Evolutionary conservation across 1,140 invertebrate species (phyloP), one percentile per base, ranked within the genome.

Genomic region (Tigriopus japonicus): DNA sequence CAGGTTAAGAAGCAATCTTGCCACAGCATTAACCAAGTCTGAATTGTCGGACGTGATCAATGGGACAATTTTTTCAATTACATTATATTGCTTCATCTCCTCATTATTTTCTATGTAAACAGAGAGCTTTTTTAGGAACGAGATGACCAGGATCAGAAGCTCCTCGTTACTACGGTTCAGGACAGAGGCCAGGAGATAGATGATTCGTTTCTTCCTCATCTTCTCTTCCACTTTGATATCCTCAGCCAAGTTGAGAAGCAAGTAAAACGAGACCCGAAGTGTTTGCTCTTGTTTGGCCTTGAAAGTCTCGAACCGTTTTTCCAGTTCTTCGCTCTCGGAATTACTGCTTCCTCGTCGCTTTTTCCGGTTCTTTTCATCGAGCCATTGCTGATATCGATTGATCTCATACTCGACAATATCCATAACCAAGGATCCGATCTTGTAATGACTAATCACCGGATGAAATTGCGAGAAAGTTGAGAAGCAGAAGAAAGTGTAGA

Each of bases 381-480:
- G 84, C 89, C 92, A 96, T 62, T 92, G 82, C 66, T 93, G 87
- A 71, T 91, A 91, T 56, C 92, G 80, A 67, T 83, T 81, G 35
- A 98, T 74, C 73, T 98, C 94, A 74, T 85, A 88, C 68, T 96
- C 90, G 59, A 98, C 81, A 52, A 97, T 85, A 73, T 93, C 89
- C 82, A 98, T 91, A 69, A 87, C 92, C 19, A 96, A 74, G 0
- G 92, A 94, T 9, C 92, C 92, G 71, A 92, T 87, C 74, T 91
- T 91, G 67, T 88, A 88, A 67, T 88, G 85, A 12, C 85, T 76
- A 53, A 98, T 86, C 12, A 96, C 81, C 42, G 83, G 80, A 72
- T 98, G 94, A 74, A 98, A 98, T 68, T 90, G 82, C 65, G 84
- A 83, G 70, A 94, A 98, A n/a, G 86, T 86, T 12, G 93, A 96